Evolutionary conservation across 2,888 invertebrate species (phyloP), one percentile per base, ranked within the genome.

Genomic region (Lepidochrysops patricia): DNA sequence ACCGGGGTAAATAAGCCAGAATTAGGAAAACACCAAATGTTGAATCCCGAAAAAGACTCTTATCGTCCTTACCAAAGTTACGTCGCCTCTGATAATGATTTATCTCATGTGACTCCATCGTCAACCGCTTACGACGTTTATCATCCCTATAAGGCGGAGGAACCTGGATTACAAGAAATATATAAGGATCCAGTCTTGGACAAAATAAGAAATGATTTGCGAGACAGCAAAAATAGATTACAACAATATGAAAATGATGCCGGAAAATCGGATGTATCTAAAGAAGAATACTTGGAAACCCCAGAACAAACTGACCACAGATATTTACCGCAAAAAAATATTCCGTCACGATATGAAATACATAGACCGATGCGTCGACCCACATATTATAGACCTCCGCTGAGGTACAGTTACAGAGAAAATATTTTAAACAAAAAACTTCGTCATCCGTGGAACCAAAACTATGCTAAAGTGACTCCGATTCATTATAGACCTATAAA

Each of bases 131-230:
- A 84, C 69, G 84, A 88, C 72, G 72, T 86, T 3, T 88, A 77
- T 58, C 88, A 89, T 67, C 89, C 89, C 0, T 89, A 89, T 54
- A 74, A 84, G 70, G 76, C 76, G 0, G 88, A 89, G 66, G 79
- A 79, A 63, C 82, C 82, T 13, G 79, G 78, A 4, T 70, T 89
- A 43, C 74, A 83, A 65, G 70, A 75, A 15, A 71, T 88, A 48
- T 83, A 87, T 56, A 79, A 78, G 67, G 83, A 88, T 66, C 83
- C 85, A n/a, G 66, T 81, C 2, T 63, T 84, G 62, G 67, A 71
- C 57, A 81, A 87, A 72, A 82, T 84, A 52, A 75, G 79, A 65
- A 74, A 76, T 60, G 81, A 83, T 63, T 72, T 87, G 43, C 72
- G 77, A 37, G 72, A 78, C 48, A 80, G 69, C 60, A 79, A 81